A percentile compares a stretch with the other conserved stretches of the same genome.
phyloP scores from a whole-genome alignment of 2,797 vertebrate genomes.

The Sebastes cheni region DNA sequence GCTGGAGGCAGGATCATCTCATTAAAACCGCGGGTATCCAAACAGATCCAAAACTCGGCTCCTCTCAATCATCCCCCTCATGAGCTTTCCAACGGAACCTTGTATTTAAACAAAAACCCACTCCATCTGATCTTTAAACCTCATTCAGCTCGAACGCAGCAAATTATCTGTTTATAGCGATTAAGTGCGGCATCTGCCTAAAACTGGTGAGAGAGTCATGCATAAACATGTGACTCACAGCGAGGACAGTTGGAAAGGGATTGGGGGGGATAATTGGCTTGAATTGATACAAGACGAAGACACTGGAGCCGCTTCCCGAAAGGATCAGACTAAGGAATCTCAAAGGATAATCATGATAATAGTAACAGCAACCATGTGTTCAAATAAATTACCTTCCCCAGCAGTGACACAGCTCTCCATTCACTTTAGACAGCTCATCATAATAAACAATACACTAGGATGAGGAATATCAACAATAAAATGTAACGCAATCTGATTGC shows the following conservation, averaged over 20 bases:
- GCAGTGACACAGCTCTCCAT: conserved; percentile 28
- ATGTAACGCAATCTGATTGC: conserved; percentile 13
- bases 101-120: conserved; percentile 35
- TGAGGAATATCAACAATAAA: conserved; percentile 32
- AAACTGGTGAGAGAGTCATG: conserved; percentile 26
- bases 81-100: conserved; percentile 40
- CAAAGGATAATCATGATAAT: conserved; percentile 44
- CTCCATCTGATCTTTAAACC: conserved; percentile 44
- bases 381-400: conserved; percentile 54
- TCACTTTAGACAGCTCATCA: conserved; percentile 42
- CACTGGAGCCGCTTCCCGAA: conserved; percentile 35
- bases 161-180: conserved; percentile 45
- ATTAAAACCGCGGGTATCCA: conserved; percentile 60
- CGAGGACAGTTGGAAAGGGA: conserved; percentile 47
- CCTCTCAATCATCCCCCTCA: conserved; percentile 44
- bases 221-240: conserved; percentile 67
- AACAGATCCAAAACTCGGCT: conserved; percentile 47
- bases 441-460: conserved; percentile 46
- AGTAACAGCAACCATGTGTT: conserved; percentile 69
- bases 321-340: conserved; percentile 37
- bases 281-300: conserved; percentile 64
- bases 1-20: conserved; percentile 45
- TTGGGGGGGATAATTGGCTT: conserved; percentile 54
- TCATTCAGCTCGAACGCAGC: conserved; percentile 31
- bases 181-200: conserved; percentile 30